These are phyloP conservation scores for Trichoplusia ni DNA, from an alignment of 1,140 invertebrate genomes.

Conservation along the genomic window DNA sequence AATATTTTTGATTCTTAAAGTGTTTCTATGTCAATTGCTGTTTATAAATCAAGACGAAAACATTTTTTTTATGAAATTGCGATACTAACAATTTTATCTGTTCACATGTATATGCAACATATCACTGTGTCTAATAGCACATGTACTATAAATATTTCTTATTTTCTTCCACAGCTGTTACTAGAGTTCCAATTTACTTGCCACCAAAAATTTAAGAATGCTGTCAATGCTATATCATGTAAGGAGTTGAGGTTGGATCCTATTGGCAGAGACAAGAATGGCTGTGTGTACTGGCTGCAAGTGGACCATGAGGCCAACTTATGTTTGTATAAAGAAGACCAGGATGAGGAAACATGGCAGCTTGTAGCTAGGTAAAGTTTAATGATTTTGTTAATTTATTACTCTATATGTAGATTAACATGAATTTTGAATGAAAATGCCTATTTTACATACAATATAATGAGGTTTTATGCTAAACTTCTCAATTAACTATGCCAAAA, in stretches of 20 bases:
- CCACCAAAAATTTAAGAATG: slow-evolving; percentile 96
- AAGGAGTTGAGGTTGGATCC: slow-evolving; percentile 92
- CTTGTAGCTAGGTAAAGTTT: slow-evolving; percentile 94
- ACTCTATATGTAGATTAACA: no score
- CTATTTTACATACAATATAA: slow-evolving; percentile 6
- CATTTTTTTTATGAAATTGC: no score
- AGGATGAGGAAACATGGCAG: slow-evolving; percentile 97
- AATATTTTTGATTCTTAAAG: slow-evolving; percentile 13
- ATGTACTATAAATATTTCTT: no score
- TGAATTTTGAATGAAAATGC: background rate
- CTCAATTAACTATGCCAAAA: no score
- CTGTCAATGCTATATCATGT: slow-evolving; percentile 92
- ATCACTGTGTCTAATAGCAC: no score
- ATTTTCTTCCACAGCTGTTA: slow-evolving; percentile 86
- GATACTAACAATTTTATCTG: no score
- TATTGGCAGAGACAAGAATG: slow-evolving; percentile 93
- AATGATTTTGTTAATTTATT: background rate
- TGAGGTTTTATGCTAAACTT: background rate
- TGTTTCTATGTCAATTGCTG: slow-evolving; percentile 23
- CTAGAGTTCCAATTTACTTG: slow-evolving; percentile 97
- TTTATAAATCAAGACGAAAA: background rate
- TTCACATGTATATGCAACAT: no score
- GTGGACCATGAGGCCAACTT: slow-evolving; percentile 94
- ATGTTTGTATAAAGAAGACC: slow-evolving; percentile 95
- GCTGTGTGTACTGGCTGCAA: slow-evolving; percentile 96